phyloP scores from a whole-genome alignment of 1,140 invertebrate species.

The Gryllus bimaculatus region DNA sequence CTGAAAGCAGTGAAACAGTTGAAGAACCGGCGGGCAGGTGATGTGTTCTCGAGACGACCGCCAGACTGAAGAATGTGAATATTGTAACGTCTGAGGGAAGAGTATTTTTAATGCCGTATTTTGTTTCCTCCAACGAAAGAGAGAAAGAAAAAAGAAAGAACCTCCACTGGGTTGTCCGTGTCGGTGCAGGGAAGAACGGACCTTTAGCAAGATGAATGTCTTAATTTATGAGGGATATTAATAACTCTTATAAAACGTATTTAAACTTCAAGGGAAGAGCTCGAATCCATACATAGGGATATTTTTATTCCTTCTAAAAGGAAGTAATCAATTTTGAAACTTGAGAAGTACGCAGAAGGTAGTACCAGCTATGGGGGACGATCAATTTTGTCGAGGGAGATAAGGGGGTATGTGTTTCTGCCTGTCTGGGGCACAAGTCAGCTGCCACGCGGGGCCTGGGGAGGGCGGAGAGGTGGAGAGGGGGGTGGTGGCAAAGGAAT shows the following conservation, averaged over 20 bases:
- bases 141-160: background rate
- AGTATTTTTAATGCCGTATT: background rate
- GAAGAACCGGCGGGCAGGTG: background rate
- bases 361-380: background rate
- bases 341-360: background rate
- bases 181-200: background rate
- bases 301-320: conserved; percentile 2
- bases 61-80: background rate
- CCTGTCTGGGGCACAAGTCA: background rate
- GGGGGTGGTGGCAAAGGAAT: too few relatives aligned
- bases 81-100: background rate
- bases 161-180: background rate
- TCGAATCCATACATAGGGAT: conserved; percentile 4
- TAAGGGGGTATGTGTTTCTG: background rate
- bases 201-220: conserved; percentile 4
- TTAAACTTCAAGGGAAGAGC: conserved; percentile 1
- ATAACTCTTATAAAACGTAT: conserved; percentile 6
- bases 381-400: background rate
- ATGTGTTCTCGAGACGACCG: background rate
- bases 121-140: background rate
- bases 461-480: too few relatives aligned
- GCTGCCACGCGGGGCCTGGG: background rate
- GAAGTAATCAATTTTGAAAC: background rate
- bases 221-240: conserved; percentile 6
- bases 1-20: background rate